phyloP scores from a whole-genome alignment of 2,888 invertebrate genomes.

The Idaea biselata region DNA sequence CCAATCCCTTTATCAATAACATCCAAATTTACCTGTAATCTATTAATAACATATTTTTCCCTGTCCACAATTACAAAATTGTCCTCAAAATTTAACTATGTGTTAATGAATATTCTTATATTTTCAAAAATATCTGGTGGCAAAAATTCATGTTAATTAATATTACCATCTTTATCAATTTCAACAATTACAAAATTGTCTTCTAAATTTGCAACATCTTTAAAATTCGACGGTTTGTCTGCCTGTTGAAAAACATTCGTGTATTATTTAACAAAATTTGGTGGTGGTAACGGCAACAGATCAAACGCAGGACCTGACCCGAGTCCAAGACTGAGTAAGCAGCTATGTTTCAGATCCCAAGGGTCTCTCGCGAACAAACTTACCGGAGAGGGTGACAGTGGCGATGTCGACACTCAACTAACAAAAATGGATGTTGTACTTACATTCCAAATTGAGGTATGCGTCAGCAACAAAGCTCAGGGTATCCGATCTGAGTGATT shows the following conservation, averaged over 20 bases:
- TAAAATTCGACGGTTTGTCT: not conserved
- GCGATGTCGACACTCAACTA: conserved; percentile 96
- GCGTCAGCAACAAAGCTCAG: conserved; percentile 16
- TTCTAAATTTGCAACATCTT: not conserved
- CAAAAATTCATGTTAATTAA: conserved; percentile 25
- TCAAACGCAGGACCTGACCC: conserved; percentile 78
- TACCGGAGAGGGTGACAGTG: conserved; percentile 97
- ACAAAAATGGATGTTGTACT: conserved; percentile 99
- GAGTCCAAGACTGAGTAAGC: conserved; percentile 82
- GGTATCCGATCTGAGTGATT: conserved; percentile 2
- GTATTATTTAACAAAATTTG: conserved; percentile 22
- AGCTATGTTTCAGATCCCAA: conserved; percentile 89
- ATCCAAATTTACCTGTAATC: not conserved
- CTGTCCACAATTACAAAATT: not conserved
- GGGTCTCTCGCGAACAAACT: conserved; percentile 93
- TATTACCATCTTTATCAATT: conserved; percentile 5
- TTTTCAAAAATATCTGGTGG: conserved; percentile 36
- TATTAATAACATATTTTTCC: conserved; percentile 8
- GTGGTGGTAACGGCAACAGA: conserved; percentile 57
- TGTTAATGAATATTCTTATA: not conserved
- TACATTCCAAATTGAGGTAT: conserved; percentile 97
- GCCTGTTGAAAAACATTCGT: not conserved
- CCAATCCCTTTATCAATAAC: not conserved
- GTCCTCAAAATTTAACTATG: not conserved
- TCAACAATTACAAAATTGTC: not conserved